Evolutionary conservation across 2,888 invertebrate genomes (phyloP).

Genomic region (Acanthosepion lycidas): DNA sequence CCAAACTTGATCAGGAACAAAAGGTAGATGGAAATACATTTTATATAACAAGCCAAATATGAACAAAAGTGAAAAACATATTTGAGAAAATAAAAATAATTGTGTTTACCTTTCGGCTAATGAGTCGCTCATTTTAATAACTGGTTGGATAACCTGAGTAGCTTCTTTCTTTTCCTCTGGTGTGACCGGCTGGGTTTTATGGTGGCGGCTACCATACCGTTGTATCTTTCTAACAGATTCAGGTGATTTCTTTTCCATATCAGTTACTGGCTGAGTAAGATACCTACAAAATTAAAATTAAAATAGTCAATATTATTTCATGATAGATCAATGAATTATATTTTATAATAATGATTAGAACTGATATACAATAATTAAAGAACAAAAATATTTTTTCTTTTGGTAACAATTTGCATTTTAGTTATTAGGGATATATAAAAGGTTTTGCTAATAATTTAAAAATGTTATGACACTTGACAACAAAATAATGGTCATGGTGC

Average conservation of each 20-base stretch:
- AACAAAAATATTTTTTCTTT: no score
- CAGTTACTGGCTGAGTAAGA: conserved; percentile 59
- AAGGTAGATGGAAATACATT: no score
- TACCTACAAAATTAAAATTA: conserved; percentile 54
- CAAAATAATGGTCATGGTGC: no score
- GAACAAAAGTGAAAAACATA: neutral
- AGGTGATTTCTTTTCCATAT: conserved; percentile 54
- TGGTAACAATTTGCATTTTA: no score
- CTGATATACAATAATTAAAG: no score
- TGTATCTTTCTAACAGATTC: conserved; percentile 59
- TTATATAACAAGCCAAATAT: neutral
- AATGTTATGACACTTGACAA: no score
- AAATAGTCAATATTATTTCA: neutral
- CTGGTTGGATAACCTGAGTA: conserved; percentile 52
- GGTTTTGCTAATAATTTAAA: no score
- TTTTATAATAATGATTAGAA: no score
- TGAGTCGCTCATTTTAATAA: conserved; percentile 57
- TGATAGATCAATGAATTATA: no score
- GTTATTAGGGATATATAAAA: no score
- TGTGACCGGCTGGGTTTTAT: conserved; percentile 69
- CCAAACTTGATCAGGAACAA: no score
- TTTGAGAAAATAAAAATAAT: neutral
- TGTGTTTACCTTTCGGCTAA: conserved; percentile 64
- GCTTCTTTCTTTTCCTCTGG: conserved; percentile 68
- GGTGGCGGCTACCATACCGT: conserved; percentile 64